phyloP scores from a whole-genome alignment of 1,140 invertebrate genomes.

The Drosophila kikkawai region DNA sequence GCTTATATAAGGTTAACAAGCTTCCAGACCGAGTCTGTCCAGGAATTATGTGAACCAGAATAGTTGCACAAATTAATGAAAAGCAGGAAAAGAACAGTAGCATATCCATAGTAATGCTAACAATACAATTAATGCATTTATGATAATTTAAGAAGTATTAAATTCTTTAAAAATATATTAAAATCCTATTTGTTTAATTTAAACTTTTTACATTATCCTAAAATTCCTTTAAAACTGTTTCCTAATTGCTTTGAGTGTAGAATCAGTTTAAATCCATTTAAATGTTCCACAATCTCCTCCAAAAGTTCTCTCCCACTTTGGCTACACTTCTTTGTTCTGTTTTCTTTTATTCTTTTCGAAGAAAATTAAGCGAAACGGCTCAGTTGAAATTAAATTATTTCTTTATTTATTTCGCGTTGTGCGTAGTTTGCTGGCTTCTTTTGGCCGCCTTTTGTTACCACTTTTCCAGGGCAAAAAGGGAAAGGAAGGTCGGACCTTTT shows the following conservation, averaged over 20 bases:
- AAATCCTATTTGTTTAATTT: not conserved
- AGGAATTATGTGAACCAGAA: not conserved
- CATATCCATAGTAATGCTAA: not conserved
- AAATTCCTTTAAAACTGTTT: not conserved
- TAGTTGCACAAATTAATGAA: not conserved
- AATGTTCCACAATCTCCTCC: not conserved
- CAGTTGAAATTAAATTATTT: slow-evolving; percentile 28
- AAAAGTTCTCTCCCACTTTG: not conserved
- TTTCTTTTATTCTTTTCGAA: slow-evolving; percentile 1
- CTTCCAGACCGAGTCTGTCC: not conserved
- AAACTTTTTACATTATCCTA: no score
- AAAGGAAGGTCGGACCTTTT: no score
- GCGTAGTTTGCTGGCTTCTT: slow-evolving; percentile 25
- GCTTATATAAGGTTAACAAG: slow-evolving; percentile 33
- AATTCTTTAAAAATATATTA: not conserved
- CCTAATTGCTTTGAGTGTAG: not conserved
- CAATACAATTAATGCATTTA: not conserved
- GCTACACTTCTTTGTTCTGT: not conserved
- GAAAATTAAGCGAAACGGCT: slow-evolving; percentile 7
- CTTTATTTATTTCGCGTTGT: slow-evolving; percentile 10
- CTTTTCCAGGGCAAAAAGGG: slow-evolving; percentile 37
- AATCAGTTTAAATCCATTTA: slow-evolving; percentile 1
- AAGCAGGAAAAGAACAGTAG: no score
- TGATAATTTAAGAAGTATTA: not conserved
- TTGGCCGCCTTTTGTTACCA: slow-evolving; percentile 35